Base-by-base conservation (phyloP, 1,140 invertebrate species). In the Leptinotarsa defecta region DNA sequence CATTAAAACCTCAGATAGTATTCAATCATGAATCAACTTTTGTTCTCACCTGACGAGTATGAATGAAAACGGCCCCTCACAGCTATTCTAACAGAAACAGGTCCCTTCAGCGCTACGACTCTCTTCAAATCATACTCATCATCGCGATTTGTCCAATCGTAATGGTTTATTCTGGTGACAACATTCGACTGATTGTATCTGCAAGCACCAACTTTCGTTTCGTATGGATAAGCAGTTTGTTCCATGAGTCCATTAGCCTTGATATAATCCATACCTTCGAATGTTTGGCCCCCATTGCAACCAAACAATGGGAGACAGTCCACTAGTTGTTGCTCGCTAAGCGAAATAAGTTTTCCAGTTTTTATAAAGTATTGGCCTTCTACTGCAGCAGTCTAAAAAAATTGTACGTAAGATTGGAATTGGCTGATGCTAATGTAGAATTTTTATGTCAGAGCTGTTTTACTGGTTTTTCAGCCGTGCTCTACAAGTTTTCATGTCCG, bases 81-180 rank as follows among this genome's bases (percentile, higher is more conserved):
- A 89, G 99, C 96, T 84, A 99, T 98, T 76, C 96, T 96, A 68
- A 95, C 90, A 6, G 93, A 91, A n/a, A 94, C 83, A 8, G 97
- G 97, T 19, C 97, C 97, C 77, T 95, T 48, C 20, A 19, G 8
- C 1, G 74, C 74, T 5, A 75, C 48, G n/a, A 34, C 61, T 48
- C 48, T 64, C 24, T 64, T 20, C 13, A 75, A 61, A 22, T n/a
- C 74, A 5, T 57, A 3, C 64, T 73, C 68, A 49, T 70, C 19
- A 73, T 71, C 63, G 20, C n/a, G 5, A 27, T 19, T 48, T 73
- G 57, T 71, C 34, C 48, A 57, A 4, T 48, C 52, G 48, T 64
- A 71, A 4, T 4, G 15, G 1, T 68, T 61, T 17, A 75, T 22
- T 65, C 48, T 75, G 13, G 68, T 48, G 5, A 48, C 68, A 48